Base-by-base conservation (phyloP, 2,113 vertebrate genomes). In the Lathamus discolor region DNA sequence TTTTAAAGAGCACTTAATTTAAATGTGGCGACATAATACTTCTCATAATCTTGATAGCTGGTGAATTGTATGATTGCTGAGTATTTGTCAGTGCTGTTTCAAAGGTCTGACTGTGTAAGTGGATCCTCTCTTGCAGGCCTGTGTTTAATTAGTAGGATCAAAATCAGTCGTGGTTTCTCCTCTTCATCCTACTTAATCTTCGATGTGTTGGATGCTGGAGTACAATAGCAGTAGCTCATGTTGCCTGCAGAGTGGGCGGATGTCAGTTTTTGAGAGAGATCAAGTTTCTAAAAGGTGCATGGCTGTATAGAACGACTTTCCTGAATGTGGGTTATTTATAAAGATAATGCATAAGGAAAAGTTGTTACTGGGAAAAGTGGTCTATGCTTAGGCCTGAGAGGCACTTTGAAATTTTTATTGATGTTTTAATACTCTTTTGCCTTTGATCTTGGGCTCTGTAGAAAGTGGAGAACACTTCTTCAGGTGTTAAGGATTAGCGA, bases 111-210 rank as follows among this genome's bases (percentile, higher is more conserved):
- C 39, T 55, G 10, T 75, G 31, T 48, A 35, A 61, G 66, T 51
- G 41, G 25, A 54, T 70, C 67, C 52, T 70, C 24, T 48, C 35
- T 73, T 88, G 28, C 62, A 66, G 64, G 75, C 48, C 66, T 11
- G 1, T 55, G 37, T 78, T 70, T 89, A 55, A 61, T 89, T 54
- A 61, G 54, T 48, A 46, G 49, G 62, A 49, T 75, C 44, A 67
- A 61, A 89, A 61, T 79, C 35, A 55, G 0, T 75, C 0, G 3
- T 67, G 24, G 20, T 51, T 76, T 70, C 7, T 4, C 79, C 83
- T 84, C 33, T 79, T 51, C 0, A 0, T 69, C 3, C 25, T 48
- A 1, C 70, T 57, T 44, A 17, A 29, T 44, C 54, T 85, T 0
- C 9, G 9, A 35, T 35, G 0, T 51, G 51, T 81, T 3, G 9